phyloP scores from a whole-genome alignment of 2,888 invertebrate genomes.

The Meganola albula region DNA sequence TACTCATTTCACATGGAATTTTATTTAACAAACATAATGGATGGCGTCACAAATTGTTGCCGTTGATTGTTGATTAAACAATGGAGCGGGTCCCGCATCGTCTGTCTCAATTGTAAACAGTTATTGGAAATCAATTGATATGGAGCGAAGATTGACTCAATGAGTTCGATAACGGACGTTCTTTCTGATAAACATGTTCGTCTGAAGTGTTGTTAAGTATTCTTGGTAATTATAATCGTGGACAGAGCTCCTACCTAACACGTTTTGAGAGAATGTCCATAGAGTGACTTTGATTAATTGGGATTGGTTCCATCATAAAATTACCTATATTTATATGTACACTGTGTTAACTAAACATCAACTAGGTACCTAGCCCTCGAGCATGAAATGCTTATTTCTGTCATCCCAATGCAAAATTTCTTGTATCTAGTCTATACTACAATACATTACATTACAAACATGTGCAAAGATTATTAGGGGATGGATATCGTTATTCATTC shows the following conservation, averaged over 20 bases:
- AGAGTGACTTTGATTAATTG: no score
- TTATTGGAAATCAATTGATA: constrained; percentile 76
- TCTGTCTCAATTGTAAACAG: constrained; percentile 67
- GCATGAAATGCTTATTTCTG: no score
- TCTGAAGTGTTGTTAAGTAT: constrained; percentile 20
- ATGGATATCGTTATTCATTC: constrained; percentile 31
- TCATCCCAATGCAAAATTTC: no score
- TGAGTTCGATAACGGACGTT: constrained; percentile 47
- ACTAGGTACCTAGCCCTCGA: no score
- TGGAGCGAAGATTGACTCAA: constrained; percentile 48
- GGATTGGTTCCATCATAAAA: no score
- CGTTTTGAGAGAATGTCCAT: no score
- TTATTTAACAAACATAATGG: constrained; percentile 44
- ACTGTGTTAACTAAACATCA: no score
- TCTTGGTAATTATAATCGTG: constrained; percentile 13
- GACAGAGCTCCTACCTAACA: no score
- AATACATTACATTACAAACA: no score
- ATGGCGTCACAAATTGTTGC: constrained; percentile 49
- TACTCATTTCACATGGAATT: constrained; percentile 39
- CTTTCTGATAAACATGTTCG: constrained; percentile 23
- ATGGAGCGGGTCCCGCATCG: constrained; percentile 65
- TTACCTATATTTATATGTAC: no score
- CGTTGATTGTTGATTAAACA: constrained; percentile 65
- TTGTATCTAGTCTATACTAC: no score
- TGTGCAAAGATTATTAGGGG: constrained; percentile 14